phyloP scores from a whole-genome alignment of 2,797 vertebrate species.

The Premnoplex brunnescens region DNA sequence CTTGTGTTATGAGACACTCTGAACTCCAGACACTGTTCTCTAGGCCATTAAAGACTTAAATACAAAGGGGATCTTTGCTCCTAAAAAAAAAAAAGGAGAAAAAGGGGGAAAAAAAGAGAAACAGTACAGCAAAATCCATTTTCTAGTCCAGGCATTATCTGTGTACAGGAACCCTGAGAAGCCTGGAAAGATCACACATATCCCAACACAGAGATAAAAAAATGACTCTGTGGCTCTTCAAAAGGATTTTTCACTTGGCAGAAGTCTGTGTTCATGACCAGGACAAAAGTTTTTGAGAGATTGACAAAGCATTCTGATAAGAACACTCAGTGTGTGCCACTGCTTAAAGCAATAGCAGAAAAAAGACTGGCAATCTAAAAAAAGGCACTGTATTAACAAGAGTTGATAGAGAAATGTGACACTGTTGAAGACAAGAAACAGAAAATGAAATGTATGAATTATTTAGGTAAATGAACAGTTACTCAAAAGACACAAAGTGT shows the following conservation, averaged over 20 bases:
- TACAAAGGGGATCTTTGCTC: background rate
- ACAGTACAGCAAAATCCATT: background rate
- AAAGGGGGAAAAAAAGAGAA: background rate
- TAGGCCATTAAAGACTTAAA: background rate
- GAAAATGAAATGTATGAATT: background rate
- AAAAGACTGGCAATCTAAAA: background rate
- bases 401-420: background rate
- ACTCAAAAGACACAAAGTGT: background rate
- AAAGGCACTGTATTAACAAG: background rate
- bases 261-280: background rate
- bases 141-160: background rate
- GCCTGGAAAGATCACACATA: background rate
- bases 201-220: background rate
- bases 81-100: too few relatives aligned
- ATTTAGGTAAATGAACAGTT: constrained; percentile 7
- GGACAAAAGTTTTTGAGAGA: background rate
- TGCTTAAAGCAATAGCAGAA: background rate
- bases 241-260: background rate
- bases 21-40: background rate
- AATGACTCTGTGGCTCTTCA: background rate
- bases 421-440: background rate
- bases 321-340: background rate
- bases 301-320: background rate
- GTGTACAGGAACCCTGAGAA: background rate
- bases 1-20: background rate